A percentile compares a stretch with the other conserved stretches of the same genome.
These are phyloP conservation scores for Pyrochroa serraticornis DNA, from an alignment of 2,888 invertebrate species.

Conservation along the genomic window DNA sequence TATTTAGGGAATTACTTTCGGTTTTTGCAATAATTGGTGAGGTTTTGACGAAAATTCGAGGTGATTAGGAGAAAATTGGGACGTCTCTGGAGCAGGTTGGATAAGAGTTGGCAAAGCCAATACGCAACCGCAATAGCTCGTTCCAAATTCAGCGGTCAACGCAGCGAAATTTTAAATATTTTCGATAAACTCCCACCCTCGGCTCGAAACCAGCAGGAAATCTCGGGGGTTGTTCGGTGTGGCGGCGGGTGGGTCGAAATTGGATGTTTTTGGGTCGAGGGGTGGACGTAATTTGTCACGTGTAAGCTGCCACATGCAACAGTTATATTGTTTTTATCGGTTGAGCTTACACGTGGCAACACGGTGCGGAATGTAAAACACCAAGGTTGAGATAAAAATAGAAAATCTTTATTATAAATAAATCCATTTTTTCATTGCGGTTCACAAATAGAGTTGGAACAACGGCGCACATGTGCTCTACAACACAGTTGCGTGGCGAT, in stretches of 20 bases:
- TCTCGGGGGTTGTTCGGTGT: background rate
- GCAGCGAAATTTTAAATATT: slow-evolving; percentile 10
- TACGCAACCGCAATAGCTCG: slow-evolving; percentile 30
- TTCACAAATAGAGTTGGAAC: slow-evolving; percentile 48
- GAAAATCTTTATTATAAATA: slow-evolving; percentile 59
- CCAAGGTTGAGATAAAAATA: slow-evolving; percentile 58
- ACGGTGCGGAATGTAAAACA: slow-evolving; percentile 53
- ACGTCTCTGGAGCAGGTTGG: slow-evolving; percentile 32
- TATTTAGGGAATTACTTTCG: too few relatives aligned
- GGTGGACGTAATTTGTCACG: slow-evolving; percentile 17
- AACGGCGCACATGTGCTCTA: slow-evolving; percentile 35
- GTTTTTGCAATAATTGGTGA: too few relatives aligned
- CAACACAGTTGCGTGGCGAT: slow-evolving; percentile 33
- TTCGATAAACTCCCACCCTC: background rate
- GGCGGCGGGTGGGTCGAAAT: too few relatives aligned
- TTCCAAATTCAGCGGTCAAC: slow-evolving; percentile 25
- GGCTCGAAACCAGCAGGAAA: slow-evolving; percentile 1
- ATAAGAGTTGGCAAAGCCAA: slow-evolving; percentile 33
- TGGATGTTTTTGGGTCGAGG: background rate
- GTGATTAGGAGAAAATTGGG: background rate
- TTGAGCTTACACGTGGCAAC: slow-evolving; percentile 50
- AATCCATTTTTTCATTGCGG: slow-evolving; percentile 53
- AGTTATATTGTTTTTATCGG: slow-evolving; percentile 50
- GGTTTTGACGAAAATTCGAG: too few relatives aligned
- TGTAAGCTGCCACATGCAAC: slow-evolving; percentile 44